Evolutionary conservation across 2,888 invertebrate species (phyloP).

Genomic region (Apodemia zela): DNA sequence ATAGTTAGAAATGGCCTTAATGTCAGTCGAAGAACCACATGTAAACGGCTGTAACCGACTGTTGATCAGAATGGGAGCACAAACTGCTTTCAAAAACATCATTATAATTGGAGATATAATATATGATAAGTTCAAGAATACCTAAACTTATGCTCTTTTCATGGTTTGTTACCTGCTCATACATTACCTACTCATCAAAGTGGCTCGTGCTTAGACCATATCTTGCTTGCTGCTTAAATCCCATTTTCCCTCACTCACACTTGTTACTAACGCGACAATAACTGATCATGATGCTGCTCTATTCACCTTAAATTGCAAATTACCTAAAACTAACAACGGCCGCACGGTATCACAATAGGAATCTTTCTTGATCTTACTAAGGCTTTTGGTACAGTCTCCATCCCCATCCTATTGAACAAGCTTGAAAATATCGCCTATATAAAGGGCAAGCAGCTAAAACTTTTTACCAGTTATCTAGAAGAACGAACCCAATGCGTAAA

Average conservation of each 20-base stretch:
- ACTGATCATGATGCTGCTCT: too few species aligned
- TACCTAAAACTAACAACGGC: constrained; percentile 1
- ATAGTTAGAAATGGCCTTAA: constrained; percentile 3
- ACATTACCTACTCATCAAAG: neutral
- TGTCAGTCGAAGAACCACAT: constrained; percentile 6
- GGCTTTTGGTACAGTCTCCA: too few species aligned
- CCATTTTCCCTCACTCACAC: constrained; percentile 42
- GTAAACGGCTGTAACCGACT: constrained; percentile 1
- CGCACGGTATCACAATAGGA: neutral
- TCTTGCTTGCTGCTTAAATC: constrained; percentile 1
- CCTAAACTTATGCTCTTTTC: neutral
- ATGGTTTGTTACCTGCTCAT: neutral
- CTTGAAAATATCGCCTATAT: too few species aligned
- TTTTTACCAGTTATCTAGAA: too few species aligned
- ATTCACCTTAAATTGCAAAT: constrained; percentile 10
- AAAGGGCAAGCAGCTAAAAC: neutral
- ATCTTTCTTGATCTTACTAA: too few species aligned
- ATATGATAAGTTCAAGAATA: neutral
- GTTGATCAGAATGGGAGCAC: neutral
- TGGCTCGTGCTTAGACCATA: neutral
- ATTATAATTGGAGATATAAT: neutral
- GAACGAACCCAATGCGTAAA: too few species aligned
- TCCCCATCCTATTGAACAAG: too few species aligned
- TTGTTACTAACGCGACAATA: neutral
- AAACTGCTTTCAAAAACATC: constrained; percentile 1